Conservation (phyloP, 1,140 invertebrate genomes). For the Conus ventricosus region DNA sequence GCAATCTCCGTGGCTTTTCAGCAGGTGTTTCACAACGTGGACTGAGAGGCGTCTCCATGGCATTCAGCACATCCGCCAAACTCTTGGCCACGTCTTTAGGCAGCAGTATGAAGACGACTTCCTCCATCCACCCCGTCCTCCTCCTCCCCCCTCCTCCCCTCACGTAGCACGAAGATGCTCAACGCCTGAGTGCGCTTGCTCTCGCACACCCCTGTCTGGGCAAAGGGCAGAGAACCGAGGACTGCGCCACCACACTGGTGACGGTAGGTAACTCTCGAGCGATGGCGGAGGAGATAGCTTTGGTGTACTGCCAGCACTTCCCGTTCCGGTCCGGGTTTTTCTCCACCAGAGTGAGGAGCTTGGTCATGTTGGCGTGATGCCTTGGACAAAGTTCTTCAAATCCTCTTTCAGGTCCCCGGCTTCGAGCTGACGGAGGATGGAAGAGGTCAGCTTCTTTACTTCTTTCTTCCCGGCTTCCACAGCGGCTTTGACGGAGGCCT, state of each 20-base stretch:
- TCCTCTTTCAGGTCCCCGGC: slow-evolving; percentile 21
- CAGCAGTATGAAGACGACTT: not conserved
- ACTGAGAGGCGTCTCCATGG: not conserved
- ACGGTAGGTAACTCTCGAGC: slow-evolving; percentile 55
- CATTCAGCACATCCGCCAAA: slow-evolving; percentile 25
- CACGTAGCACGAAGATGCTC: slow-evolving; percentile 20
- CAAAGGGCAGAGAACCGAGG: slow-evolving; percentile 47
- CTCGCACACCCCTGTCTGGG: slow-evolving; percentile 34
- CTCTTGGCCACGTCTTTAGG: not conserved
- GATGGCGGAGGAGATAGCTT: slow-evolving; percentile 62
- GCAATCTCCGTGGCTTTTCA: not conserved
- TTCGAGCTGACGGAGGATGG: slow-evolving; percentile 43
- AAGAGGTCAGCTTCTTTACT: slow-evolving; percentile 34
- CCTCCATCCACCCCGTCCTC: not conserved
- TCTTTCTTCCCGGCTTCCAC: slow-evolving; percentile 50
- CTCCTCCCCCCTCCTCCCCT: not conserved
- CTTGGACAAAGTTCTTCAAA: slow-evolving; percentile 42
- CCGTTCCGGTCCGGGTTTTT: slow-evolving; percentile 19
- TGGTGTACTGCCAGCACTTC: slow-evolving; percentile 58
- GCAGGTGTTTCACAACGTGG: not conserved
- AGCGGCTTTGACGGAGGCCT: slow-evolving; percentile 38
- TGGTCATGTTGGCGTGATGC: slow-evolving; percentile 52
- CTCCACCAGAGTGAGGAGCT: slow-evolving; percentile 48
- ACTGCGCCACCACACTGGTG: slow-evolving; percentile 40
- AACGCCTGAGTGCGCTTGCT: slow-evolving; percentile 34